phyloP scores from a whole-genome alignment of 1,140 invertebrate genomes.

The Ericerus pela region DNA sequence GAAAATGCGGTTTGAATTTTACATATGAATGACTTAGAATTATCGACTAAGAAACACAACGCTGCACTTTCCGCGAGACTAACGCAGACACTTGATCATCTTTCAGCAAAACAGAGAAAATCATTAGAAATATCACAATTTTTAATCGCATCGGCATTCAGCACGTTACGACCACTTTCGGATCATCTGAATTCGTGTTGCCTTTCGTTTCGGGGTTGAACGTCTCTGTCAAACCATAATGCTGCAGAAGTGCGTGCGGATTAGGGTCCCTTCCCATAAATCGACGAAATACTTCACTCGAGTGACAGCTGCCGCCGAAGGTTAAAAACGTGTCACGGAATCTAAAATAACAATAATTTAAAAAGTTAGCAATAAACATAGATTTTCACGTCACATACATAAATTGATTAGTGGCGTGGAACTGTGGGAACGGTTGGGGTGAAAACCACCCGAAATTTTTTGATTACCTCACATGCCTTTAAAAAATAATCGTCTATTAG shows the following conservation, averaged over 20 bases:
- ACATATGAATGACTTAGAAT: too few relatives aligned
- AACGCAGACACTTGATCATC: too few relatives aligned
- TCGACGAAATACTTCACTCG: conserved; percentile 69
- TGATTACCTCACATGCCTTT: too few relatives aligned
- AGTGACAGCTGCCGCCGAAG: conserved; percentile 58
- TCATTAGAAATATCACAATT: not conserved
- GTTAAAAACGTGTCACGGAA: conserved; percentile 77
- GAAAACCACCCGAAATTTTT: too few relatives aligned
- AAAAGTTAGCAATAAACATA: not conserved
- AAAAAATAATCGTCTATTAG: too few relatives aligned
- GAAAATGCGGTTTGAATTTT: too few relatives aligned
- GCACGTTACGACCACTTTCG: not conserved
- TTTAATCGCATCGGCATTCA: not conserved
- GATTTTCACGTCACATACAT: too few relatives aligned
- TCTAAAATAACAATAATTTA: conserved; percentile 29
- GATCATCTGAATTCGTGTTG: not conserved
- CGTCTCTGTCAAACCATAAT: conserved; percentile 32
- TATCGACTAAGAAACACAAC: too few relatives aligned
- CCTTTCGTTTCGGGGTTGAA: not conserved
- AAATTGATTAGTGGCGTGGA: too few relatives aligned
- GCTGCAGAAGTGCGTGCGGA: conserved; percentile 59
- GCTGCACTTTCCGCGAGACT: too few relatives aligned
- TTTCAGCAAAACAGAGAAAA: not conserved
- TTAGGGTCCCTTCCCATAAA: conserved; percentile 84
- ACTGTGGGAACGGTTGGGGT: too few relatives aligned